phyloP scores from a whole-genome alignment of 1,140 invertebrate species.

The Vanessa tameamea region DNA sequence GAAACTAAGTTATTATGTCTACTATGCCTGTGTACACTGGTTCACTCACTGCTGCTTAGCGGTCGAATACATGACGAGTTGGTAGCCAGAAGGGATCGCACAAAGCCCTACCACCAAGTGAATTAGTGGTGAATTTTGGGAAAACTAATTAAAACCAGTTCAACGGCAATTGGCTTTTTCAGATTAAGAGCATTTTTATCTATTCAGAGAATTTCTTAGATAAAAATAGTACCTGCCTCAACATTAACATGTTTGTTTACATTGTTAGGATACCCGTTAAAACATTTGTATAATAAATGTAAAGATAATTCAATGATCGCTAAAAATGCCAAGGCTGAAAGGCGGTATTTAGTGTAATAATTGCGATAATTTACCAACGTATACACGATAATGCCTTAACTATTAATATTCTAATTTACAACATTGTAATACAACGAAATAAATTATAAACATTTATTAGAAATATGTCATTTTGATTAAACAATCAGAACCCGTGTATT shows the following conservation, averaged over 20 bases:
- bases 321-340: constrained; percentile 20
- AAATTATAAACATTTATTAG: not conserved
- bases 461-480: not conserved
- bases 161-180: too few species aligned
- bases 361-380: not conserved
- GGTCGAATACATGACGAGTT: too few species aligned
- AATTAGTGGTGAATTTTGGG: too few species aligned
- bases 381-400: not conserved
- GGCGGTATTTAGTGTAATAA: constrained; percentile 3
- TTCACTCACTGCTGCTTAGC: too few species aligned
- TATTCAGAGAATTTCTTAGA: not conserved
- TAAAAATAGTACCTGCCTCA: constrained; percentile 18
- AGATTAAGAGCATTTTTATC: too few species aligned
- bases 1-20: too few species aligned
- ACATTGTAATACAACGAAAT: not conserved
- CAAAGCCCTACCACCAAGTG: too few species aligned
- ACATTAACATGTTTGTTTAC: constrained; percentile 8
- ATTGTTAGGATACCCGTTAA: not conserved
- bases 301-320: constrained; percentile 13
- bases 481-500: not conserved
- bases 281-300: constrained; percentile 2
- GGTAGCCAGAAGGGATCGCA: too few species aligned
- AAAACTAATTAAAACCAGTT: too few species aligned
- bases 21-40: too few species aligned
- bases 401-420: constrained; percentile 4